A percentile compares a stretch with the other conserved stretches of the same genome.
These are phyloP conservation scores for Thyatira batis DNA, from an alignment of 2,888 invertebrate species.

Conservation along the genomic window DNA sequence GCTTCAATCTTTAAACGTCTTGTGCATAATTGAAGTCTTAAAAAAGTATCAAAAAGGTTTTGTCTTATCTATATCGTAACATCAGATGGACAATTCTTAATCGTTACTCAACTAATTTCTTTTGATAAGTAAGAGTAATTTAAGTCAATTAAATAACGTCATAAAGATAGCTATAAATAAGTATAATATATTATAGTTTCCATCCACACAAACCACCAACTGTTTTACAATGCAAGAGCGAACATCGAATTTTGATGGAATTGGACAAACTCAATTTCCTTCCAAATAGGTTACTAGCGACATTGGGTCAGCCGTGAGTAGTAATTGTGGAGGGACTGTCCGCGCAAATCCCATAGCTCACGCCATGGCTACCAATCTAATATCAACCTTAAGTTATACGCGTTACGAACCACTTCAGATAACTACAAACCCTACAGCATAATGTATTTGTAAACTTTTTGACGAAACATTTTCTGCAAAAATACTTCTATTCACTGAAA, in stretches of 20 bases:
- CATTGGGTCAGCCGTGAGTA: conserved; percentile 62
- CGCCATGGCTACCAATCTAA: conserved; percentile 13
- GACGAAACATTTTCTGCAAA: too few species aligned
- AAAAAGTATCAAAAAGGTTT: too few species aligned
- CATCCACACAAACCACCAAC: conserved; percentile 6
- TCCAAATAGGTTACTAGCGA: conserved; percentile 68
- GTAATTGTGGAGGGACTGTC: conserved; percentile 72
- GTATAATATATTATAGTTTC: not conserved
- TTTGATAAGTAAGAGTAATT: too few species aligned
- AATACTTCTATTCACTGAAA: too few species aligned
- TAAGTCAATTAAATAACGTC: too few species aligned
- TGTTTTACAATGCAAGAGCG: conserved; percentile 75
- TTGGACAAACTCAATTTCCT: conserved; percentile 78
- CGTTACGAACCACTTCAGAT: conserved; percentile 19
- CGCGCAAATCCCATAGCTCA: conserved; percentile 53
- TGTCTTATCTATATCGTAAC: too few species aligned
- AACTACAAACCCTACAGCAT: not conserved
- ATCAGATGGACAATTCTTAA: too few species aligned
- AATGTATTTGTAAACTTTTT: not conserved
- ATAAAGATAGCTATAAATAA: not conserved
- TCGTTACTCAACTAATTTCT: too few species aligned
- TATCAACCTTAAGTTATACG: conserved; percentile 22
- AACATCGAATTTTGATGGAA: conserved; percentile 74
- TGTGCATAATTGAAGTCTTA: too few species aligned
- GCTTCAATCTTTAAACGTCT: too few species aligned